Conservation (phyloP, 2,888 invertebrate genomes). For the Hydrotaea diabolus region DNA sequence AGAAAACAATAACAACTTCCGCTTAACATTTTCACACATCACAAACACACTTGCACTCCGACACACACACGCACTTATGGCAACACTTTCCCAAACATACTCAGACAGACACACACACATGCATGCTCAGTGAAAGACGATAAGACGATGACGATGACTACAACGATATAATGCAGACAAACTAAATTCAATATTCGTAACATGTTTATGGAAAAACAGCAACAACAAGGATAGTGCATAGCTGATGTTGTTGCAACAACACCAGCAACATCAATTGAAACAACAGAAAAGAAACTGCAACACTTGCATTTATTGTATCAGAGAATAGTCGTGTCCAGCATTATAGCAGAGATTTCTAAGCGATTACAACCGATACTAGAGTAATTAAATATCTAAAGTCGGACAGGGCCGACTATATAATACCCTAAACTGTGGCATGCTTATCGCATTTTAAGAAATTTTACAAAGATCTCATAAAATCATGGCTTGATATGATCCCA, state of each 20-base stretch:
- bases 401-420: too few species aligned
- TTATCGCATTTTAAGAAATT: too few species aligned
- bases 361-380: too few species aligned
- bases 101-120: background rate
- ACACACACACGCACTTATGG: background rate
- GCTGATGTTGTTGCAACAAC: constrained; percentile 30
- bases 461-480: too few species aligned
- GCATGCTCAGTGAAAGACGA: background rate
- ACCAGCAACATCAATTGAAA: constrained; percentile 24
- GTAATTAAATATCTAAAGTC: too few species aligned
- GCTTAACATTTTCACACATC: constrained; percentile 39
- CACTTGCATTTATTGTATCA: constrained; percentile 31
- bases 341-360: background rate
- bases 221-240: too few species aligned
- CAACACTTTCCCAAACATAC: background rate
- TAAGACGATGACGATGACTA: constrained; percentile 19
- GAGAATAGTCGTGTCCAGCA: background rate
- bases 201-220: constrained; percentile 27
- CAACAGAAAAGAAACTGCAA: background rate
- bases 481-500: too few species aligned
- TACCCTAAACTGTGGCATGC: too few species aligned
- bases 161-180: constrained; percentile 30
- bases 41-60: constrained; percentile 10
- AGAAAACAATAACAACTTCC: constrained; percentile 40
- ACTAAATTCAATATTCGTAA: constrained; percentile 37